Evolutionary conservation across 1,140 invertebrate genomes (phyloP).

Genomic region (Drosophila arawakana): DNA sequence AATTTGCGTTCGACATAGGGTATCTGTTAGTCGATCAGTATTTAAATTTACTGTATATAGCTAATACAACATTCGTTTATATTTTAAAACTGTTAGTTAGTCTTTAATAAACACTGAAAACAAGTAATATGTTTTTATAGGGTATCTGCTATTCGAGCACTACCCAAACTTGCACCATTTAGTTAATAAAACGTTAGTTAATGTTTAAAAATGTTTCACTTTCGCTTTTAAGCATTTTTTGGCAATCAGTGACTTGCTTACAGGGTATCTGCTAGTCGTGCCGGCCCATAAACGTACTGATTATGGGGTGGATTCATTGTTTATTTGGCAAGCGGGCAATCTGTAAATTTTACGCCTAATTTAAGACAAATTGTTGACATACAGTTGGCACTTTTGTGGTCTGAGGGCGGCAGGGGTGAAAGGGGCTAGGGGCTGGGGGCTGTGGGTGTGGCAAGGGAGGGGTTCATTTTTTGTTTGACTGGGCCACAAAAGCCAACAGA

Average conservation of each 20-base stretch:
- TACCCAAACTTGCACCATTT: not conserved
- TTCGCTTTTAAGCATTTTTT: not conserved
- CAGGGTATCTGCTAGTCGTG: constrained; percentile 1
- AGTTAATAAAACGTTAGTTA: not conserved
- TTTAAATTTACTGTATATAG: too few relatives aligned
- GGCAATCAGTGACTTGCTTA: not conserved
- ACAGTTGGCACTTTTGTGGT: constrained; percentile 45
- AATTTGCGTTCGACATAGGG: not conserved
- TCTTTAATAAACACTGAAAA: too few relatives aligned
- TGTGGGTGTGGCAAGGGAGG: not conserved
- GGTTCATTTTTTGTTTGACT: not conserved
- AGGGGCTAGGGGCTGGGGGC: not conserved
- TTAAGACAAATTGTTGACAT: constrained; percentile 82
- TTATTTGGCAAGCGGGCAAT: constrained; percentile 62
- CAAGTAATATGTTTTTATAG: too few relatives aligned
- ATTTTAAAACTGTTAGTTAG: too few relatives aligned
- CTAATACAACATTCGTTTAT: too few relatives aligned
- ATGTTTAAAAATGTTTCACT: not conserved
- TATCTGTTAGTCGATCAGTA: not conserved
- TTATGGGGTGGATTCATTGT: constrained; percentile 32
- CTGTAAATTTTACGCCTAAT: constrained; percentile 81
- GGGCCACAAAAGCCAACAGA: constrained; percentile 74
- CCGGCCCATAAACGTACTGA: not conserved
- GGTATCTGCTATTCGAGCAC: too few relatives aligned
- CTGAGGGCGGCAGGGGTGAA: not conserved